Percentiles rank a stretch among this genome's conserved stretches.
Evolutionary conservation across 1,140 invertebrate species (phyloP).

Genomic region (Lasaia peninsularis): DNA sequence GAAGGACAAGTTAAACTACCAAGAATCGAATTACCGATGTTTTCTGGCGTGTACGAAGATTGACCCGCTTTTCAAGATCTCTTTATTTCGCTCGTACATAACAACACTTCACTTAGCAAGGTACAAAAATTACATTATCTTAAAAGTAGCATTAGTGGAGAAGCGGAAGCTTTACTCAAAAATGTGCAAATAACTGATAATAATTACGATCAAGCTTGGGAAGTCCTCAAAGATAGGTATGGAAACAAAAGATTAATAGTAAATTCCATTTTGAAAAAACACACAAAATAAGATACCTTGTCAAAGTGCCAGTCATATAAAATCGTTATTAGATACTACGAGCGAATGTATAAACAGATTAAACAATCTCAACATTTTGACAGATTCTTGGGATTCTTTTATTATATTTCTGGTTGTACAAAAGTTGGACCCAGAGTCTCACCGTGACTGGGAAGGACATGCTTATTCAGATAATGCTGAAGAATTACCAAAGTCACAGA

Average conservation of each 20-base stretch:
- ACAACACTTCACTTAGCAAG: not conserved
- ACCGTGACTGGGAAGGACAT: conserved; percentile 33
- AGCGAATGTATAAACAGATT: conserved; percentile 40
- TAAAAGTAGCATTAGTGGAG: conserved; percentile 32
- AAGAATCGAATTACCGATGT: not conserved
- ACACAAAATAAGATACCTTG: conserved; percentile 26
- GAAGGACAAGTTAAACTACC: not conserved
- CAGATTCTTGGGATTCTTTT: conserved; percentile 38
- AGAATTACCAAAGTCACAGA: no score
- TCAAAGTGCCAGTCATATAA: conserved; percentile 32
- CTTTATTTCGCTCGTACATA: conserved; percentile 5
- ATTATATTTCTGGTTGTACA: conserved; percentile 37
- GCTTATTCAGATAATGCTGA: no score
- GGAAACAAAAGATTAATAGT: conserved; percentile 50
- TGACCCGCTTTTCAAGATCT: conserved; percentile 13
- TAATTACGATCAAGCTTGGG: conserved; percentile 52
- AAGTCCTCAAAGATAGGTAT: conserved; percentile 45
- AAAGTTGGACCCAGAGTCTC: conserved; percentile 34
- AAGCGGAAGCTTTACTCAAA: conserved; percentile 39
- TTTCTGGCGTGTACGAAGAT: no score
- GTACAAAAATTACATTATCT: conserved; percentile 18
- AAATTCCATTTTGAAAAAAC: conserved; percentile 41
- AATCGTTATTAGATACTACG: conserved; percentile 38
- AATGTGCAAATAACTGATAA: conserved; percentile 37
- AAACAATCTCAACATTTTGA: conserved; percentile 27